Conservation (phyloP, 2,888 invertebrate genomes). For the Drosophila gaucha region DNA sequence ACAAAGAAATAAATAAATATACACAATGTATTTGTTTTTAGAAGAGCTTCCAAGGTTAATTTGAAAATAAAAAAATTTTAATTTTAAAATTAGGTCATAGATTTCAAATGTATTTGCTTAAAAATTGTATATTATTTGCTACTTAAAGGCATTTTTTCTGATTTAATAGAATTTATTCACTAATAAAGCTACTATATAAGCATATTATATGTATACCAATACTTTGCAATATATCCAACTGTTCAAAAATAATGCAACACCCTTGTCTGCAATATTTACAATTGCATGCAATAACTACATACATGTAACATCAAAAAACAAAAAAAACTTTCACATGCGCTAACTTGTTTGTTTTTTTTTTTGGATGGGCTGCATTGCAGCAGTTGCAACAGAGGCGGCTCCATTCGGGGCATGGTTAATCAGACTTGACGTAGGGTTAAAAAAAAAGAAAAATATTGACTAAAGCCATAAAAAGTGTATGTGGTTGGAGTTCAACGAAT, state of each 20-base stretch:
- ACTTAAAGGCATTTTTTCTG: no score
- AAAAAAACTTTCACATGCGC: constrained; percentile 38
- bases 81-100: no score
- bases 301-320: constrained; percentile 10
- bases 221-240: neutral
- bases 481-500: neutral
- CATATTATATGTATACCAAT: neutral
- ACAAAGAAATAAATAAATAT: no score
- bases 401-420: constrained; percentile 48
- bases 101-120: no score
- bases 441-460: constrained; percentile 4
- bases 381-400: constrained; percentile 23
- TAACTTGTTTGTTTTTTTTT: constrained; percentile 24
- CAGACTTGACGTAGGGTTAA: constrained; percentile 23
- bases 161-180: no score
- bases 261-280: constrained; percentile 31
- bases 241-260: constrained; percentile 14
- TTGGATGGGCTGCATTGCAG: constrained; percentile 27
- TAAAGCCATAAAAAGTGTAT: constrained; percentile 20
- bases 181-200: no score
- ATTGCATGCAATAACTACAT: constrained; percentile 18
- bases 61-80: no score
- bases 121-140: no score
- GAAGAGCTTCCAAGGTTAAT: no score
- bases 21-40: no score